Evolutionary conservation across 2,113 vertebrate genomes (phyloP).

Genomic region (Anhinga anhinga): DNA sequence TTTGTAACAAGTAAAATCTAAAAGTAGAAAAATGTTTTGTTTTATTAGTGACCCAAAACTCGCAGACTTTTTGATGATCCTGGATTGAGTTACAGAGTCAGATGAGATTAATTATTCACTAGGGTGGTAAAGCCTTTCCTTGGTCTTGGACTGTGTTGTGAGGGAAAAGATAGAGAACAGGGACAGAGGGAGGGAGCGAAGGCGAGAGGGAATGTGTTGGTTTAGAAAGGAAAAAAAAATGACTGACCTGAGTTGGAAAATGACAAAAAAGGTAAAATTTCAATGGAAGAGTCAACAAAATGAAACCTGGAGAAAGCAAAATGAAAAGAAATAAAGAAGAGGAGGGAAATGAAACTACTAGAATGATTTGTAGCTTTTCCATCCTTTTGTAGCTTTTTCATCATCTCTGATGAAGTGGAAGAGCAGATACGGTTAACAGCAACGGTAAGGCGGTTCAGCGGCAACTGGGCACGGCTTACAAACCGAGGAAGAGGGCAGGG

Average conservation of each 20-base stretch:
- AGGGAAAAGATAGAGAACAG: not conserved
- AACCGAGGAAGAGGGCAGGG: not conserved
- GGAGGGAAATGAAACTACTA: not conserved
- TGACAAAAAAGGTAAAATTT: not conserved
- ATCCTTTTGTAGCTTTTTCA: too few relatives aligned
- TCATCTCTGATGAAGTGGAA: not conserved
- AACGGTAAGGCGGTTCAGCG: not conserved
- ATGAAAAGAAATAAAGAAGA: not conserved
- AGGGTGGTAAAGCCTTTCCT: conserved; percentile 15
- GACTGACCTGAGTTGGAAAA: not conserved
- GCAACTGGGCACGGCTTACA: not conserved
- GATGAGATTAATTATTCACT: conserved; percentile 52
- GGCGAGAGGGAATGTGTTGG: not conserved
- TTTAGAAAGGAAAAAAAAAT: not conserved
- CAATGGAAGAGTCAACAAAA: not conserved
- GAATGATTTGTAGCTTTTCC: not conserved
- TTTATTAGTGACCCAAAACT: conserved; percentile 53
- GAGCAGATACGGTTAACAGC: not conserved
- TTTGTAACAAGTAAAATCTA: conserved; percentile 21
- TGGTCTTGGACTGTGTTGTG: not conserved
- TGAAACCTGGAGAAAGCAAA: not conserved
- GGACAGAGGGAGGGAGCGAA: not conserved
- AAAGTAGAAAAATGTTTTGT: conserved; percentile 44
- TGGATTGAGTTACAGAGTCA: conserved; percentile 10
- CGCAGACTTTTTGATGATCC: not conserved